Conservation (phyloP, 1,140 invertebrate species). For the Pseudomyrmex dendroicus region DNA sequence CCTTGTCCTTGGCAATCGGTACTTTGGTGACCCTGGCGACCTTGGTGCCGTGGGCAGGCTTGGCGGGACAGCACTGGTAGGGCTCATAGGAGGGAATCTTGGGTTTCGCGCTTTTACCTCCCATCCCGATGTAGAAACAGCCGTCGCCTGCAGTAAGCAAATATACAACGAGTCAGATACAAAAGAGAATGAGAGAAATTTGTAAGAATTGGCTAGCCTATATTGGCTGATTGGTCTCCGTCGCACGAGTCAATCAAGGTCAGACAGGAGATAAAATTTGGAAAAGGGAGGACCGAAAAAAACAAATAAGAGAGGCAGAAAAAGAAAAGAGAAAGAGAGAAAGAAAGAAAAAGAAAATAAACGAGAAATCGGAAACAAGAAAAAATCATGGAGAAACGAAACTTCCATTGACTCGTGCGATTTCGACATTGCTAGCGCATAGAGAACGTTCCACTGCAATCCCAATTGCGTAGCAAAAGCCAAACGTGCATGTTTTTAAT, state of each 20-base stretch:
- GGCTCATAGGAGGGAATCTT: slow-evolving; percentile 92
- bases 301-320: slow-evolving; percentile 7
- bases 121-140: slow-evolving; percentile 97
- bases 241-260: slow-evolving; percentile 70
- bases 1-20: slow-evolving; percentile 79
- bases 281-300: slow-evolving; percentile 11
- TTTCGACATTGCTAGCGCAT: slow-evolving; percentile 67
- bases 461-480: slow-evolving; percentile 78
- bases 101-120: slow-evolving; percentile 91
- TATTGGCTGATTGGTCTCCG: slow-evolving; percentile 54
- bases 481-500: slow-evolving; percentile 78
- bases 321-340: slow-evolving; percentile 42
- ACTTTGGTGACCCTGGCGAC: slow-evolving; percentile 89
- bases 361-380: slow-evolving; percentile 33
- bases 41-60: slow-evolving; percentile 90
- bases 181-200: slow-evolving; percentile 64
- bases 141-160: slow-evolving; percentile 93
- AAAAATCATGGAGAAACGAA: no score
- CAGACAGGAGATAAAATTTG: slow-evolving; percentile 34
- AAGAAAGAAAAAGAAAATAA: slow-evolving; percentile 15
- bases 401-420: slow-evolving; percentile 70
- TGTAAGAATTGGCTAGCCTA: slow-evolving; percentile 71
- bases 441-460: slow-evolving; percentile 74
- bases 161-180: slow-evolving; percentile 84
- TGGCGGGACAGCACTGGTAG: slow-evolving; percentile 95